Base-by-base conservation (phyloP, 2,113 vertebrate genomes). In the Myocastor coypus region DNA sequence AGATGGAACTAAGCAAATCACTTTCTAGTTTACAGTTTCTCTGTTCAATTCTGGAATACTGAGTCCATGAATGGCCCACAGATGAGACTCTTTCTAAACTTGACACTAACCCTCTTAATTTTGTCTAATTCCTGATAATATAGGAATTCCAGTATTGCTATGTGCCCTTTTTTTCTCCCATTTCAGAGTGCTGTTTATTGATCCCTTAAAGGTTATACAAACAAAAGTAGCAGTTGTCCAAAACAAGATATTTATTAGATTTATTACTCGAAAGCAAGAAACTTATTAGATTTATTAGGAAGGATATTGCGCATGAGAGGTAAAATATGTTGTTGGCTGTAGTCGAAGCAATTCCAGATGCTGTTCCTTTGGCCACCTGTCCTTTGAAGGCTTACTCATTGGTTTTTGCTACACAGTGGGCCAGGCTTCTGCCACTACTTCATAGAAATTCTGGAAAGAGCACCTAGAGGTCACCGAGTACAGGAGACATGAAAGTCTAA, bases 241-340 rank as follows among this genome's bases (percentile, higher is more conserved):
- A 87, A 96, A 71, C 2, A 92, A 66, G 34, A 66, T 26, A 96
- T 90, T 92, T 96, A 82, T 89, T 97, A 87, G 88, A 64, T 92
- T 92, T 95, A 85, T 94, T 94, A 14, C 12, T 37, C 69, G 90
- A 57, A 84, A 94, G 81, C 4, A 92, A 63, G 52, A 92, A 34
- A 95, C 83, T 95, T 94, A 96, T 80, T 96, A 92, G 81, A 63
- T 84, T 95, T 96, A 83, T 94, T 93, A 96, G 83, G 94, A 92
- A 94, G 40, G 69, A 92, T 85, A 82, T 20, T 34, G 71, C 11
- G 42, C 6, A 94, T 50, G 13, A 42, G 59, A 87, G 61, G 88
- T 87, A 96, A 96, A 93, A 86, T 80, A 84, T 59, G 40, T 82
- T 46, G 82, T 83, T 95, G 94, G 84, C 59, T 69, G 16, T 34